A percentile compares a stretch with the other conserved stretches of the same genome.
These are phyloP conservation scores for Phallusia fumigata DNA, from an alignment of 23 tunicate species.

Conservation along the genomic window DNA sequence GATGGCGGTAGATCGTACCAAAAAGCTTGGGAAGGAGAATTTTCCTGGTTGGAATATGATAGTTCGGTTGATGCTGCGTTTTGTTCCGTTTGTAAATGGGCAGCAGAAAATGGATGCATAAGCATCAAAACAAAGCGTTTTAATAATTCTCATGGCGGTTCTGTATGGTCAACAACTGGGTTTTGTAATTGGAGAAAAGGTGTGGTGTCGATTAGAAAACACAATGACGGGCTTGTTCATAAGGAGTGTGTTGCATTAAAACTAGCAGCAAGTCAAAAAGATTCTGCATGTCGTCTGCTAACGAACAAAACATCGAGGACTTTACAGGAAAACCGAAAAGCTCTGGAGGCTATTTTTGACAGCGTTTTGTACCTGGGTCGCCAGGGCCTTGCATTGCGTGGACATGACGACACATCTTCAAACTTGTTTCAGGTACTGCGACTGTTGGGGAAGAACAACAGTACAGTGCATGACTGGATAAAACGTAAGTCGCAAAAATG, in stretches of 20 bases:
- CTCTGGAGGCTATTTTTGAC: conserved; percentile 21
- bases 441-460: conserved; percentile 18
- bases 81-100: conserved; percentile 19
- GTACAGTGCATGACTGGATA: not conserved
- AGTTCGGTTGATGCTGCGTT: not conserved
- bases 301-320: not conserved
- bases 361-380: conserved; percentile 15
- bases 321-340: not conserved
- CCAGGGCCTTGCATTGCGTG: conserved; percentile 26
- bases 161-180: conserved; percentile 3
- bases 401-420: conserved; percentile 20
- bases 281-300: not conserved
- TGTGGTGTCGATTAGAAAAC: not conserved
- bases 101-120: conserved; percentile 11
- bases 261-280: not conserved
- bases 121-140: not conserved
- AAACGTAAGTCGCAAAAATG: conserved; percentile 17
- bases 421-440: conserved; percentile 9
- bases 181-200: conserved; percentile 11
- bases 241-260: conserved; percentile 2
- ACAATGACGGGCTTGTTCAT: conserved; percentile 5
- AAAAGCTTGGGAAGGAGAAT: conserved; percentile 9
- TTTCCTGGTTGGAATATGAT: not conserved
- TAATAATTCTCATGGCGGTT: conserved; percentile 7
- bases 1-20: conserved; percentile 13